phyloP scores from a whole-genome alignment of 2,113 vertebrate genomes.

The Limanda limanda region DNA sequence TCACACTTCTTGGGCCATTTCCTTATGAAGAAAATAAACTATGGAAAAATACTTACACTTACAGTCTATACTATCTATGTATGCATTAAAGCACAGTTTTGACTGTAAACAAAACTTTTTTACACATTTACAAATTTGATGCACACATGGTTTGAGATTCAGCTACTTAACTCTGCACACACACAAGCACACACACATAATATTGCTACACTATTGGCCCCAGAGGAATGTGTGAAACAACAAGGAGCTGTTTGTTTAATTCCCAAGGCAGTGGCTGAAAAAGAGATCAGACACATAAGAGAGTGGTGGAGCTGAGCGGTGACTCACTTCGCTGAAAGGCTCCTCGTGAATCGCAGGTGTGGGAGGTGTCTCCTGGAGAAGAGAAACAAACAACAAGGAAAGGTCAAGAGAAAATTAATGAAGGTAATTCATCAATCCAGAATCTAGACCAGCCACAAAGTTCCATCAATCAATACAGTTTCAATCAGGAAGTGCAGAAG shows the following conservation, averaged over 20 bases:
- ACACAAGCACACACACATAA: too few species aligned
- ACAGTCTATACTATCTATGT: too few species aligned
- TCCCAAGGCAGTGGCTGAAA: not conserved
- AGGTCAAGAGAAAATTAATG: not conserved
- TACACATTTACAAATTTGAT: too few species aligned
- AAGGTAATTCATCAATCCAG: not conserved
- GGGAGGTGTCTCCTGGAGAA: constrained; percentile 80
- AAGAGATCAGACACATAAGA: not conserved
- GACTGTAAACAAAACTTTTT: too few species aligned
- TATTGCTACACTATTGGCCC: too few species aligned
- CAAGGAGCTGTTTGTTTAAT: not conserved
- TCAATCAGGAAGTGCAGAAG: not conserved
- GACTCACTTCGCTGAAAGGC: constrained; percentile 81
- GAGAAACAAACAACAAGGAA: constrained; percentile 57
- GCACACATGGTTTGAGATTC: too few species aligned
- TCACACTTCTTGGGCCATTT: not conserved
- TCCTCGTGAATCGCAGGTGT: constrained; percentile 84
- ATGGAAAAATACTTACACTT: too few species aligned
- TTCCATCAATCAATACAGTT: not conserved
- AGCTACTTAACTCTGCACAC: too few species aligned
- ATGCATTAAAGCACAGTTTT: too few species aligned
- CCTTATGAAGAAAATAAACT: too few species aligned
- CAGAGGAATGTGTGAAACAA: not conserved
- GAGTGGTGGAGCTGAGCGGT: constrained; percentile 11
- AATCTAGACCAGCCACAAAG: not conserved